These are phyloP conservation scores for Hucho hucho DNA, from an alignment of 2,113 vertebrate genomes.

Conservation along the genomic window DNA sequence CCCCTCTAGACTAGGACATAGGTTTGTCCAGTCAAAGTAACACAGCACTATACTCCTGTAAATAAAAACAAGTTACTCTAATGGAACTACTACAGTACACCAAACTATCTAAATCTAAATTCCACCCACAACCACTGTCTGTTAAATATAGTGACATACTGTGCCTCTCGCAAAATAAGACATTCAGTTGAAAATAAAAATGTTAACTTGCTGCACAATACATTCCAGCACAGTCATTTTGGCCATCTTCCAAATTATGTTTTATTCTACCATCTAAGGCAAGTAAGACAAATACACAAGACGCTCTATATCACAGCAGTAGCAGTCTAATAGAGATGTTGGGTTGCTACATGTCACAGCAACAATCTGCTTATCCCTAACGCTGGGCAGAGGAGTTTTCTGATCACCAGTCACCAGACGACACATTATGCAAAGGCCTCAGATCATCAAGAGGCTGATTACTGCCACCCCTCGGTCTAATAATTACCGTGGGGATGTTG, in stretches of 20 bases:
- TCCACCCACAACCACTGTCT: background rate
- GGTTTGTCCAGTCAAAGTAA: background rate
- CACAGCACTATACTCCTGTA: too few relatives aligned
- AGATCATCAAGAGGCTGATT: constrained; percentile 10
- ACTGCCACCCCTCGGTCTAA: background rate
- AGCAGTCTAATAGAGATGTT: too few relatives aligned
- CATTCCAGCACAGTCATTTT: background rate
- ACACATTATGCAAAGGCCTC: background rate
- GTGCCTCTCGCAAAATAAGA: too few relatives aligned
- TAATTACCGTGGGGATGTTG: constrained; percentile 15
- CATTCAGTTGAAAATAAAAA: too few relatives aligned
- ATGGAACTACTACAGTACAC: background rate
- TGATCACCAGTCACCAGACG: constrained; percentile 2
- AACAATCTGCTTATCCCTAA: constrained; percentile 11
- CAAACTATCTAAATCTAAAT: background rate
- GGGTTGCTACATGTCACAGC: background rate
- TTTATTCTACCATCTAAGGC: too few relatives aligned
- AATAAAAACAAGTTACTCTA: background rate
- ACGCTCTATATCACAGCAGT: too few relatives aligned
- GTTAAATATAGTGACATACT: too few relatives aligned
- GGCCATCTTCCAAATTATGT: too few relatives aligned
- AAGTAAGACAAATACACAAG: background rate
- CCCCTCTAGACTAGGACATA: background rate
- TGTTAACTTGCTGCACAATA: too few relatives aligned
- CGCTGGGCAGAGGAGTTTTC: background rate